Percentiles rank a stretch among this genome's conserved stretches.
phyloP scores from a whole-genome alignment of 1,140 invertebrate species.

The Pogonomyrmex barbatus region DNA sequence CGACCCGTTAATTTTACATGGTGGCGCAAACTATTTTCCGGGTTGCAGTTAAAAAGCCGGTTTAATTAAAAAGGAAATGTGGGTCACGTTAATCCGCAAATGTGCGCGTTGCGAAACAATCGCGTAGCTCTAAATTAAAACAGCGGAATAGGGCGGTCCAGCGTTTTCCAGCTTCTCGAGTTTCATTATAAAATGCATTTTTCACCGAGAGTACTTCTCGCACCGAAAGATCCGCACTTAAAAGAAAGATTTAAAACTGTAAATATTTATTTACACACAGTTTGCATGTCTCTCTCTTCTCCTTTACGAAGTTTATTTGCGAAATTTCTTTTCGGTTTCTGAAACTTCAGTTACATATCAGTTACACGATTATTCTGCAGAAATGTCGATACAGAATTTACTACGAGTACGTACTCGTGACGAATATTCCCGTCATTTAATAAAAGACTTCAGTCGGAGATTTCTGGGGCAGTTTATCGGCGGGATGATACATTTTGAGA shows the following conservation, averaged over 20 bases:
- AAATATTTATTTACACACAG: not conserved
- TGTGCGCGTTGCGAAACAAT: conserved; percentile 23
- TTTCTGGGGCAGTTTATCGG: conserved; percentile 71
- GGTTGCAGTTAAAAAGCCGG: not conserved
- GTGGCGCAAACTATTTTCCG: conserved; percentile 29
- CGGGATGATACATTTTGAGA: not conserved
- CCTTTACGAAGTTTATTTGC: not conserved
- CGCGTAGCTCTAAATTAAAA: conserved; percentile 53
- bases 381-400: not conserved
- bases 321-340: too few relatives aligned
- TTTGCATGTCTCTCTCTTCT: not conserved
- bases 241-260: not conserved
- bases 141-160: not conserved
- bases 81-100: not conserved
- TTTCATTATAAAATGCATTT: conserved; percentile 35
- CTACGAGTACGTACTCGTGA: not conserved
- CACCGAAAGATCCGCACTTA: not conserved
- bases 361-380: not conserved
- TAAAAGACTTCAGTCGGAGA: not conserved
- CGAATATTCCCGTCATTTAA: not conserved
- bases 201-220: not conserved
- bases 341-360: not conserved
- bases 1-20: conserved; percentile 30
- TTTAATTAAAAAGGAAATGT: conserved; percentile 52
- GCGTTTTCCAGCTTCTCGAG: not conserved